Evolutionary conservation across 1,140 invertebrate species (phyloP).

Genomic region (Drosophila miranda): DNA sequence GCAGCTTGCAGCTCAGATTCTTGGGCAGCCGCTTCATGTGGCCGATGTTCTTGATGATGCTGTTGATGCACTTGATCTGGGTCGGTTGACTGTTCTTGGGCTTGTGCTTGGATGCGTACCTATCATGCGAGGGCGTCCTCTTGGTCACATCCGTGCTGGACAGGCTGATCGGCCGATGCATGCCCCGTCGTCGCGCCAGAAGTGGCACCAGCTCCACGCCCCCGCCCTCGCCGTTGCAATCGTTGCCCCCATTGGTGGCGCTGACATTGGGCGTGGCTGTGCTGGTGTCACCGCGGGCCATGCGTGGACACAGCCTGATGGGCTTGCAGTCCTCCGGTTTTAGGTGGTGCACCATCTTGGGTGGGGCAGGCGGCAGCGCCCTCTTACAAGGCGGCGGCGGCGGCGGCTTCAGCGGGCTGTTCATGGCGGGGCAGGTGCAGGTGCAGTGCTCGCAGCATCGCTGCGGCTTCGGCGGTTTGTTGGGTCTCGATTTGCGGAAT

Average conservation of each 20-base stretch:
- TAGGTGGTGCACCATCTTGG: slow-evolving; percentile 39
- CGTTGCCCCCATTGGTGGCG: slow-evolving; percentile 9
- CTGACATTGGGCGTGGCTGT: slow-evolving; percentile 50
- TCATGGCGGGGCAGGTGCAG: slow-evolving; percentile 67
- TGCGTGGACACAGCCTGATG: slow-evolving; percentile 53
- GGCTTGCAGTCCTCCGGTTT: slow-evolving; percentile 63
- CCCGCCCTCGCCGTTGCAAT: slow-evolving; percentile 73
- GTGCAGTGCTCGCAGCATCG: slow-evolving; percentile 75
- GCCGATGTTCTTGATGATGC: slow-evolving; percentile 71
- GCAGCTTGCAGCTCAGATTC: slow-evolving; percentile 67
- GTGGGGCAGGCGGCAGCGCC: slow-evolving; percentile 7
- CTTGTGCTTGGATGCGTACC: slow-evolving; percentile 80
- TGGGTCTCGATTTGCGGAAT: slow-evolving; percentile 61
- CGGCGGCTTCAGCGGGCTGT: slow-evolving; percentile 36
- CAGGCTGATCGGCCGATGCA: slow-evolving; percentile 81
- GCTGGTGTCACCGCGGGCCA: slow-evolving; percentile 45
- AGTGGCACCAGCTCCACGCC: slow-evolving; percentile 86
- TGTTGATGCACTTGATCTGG: slow-evolving; percentile 69
- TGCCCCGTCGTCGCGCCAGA: slow-evolving; percentile 83
- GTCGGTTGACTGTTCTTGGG: slow-evolving; percentile 49
- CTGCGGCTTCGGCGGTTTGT: slow-evolving; percentile 52
- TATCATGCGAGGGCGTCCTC: slow-evolving; percentile 79
- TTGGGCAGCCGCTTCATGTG: slow-evolving; percentile 68
- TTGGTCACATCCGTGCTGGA: slow-evolving; percentile 85
- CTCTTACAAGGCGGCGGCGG: slow-evolving; percentile 14